Base-by-base conservation (phyloP, 2,113 vertebrate species). In the Cololabis saira region DNA sequence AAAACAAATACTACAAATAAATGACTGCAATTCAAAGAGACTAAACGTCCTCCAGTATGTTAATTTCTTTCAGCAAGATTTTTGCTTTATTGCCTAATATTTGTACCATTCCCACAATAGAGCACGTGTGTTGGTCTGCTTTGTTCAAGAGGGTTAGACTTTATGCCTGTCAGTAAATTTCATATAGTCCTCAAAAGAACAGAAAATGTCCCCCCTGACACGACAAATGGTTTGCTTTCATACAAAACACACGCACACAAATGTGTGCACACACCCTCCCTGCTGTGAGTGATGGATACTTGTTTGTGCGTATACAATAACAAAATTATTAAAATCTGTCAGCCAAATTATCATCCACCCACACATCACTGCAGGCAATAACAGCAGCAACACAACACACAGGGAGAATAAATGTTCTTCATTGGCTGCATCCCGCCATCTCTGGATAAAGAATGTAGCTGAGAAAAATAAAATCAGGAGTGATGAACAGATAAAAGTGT, bases 281-380 rank as follows among this genome's bases (percentile, higher is more conserved):
- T 16, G 33, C 54, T 56, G 12, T 40, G 14, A 63, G 43, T 47
- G 57, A 60, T 60, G 12, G 43, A 47, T 60, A 33, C 21, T 33
- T 61, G 24, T 48, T 24, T 47, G 6, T 27, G 48, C 30, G 8
- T 53, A 61, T 2, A 48, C 41, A 59, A 44, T 59, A 24, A 41
- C 42, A 59, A 44, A 44, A 41, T 44, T 59, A 59, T 59, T 59
- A 59, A 59, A 44, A 59, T 59, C 56, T 24, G 41, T 59, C 56
- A 59, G 43, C 19, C 56, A 59, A 59, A 59, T 44, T 41, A 59
- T 59, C 41, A 16, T 44, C 56, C 56, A 57, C 55, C 37, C 42
- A 42, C 55, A 57, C 33, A 5, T 1, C 17, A 15, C 18, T 57
- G 55, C 40, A 57, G 55, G 55, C 37, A 22, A 56, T 33, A 40